phyloP scores from a whole-genome alignment of 2,888 invertebrate species.

The Deilephila porcellus region DNA sequence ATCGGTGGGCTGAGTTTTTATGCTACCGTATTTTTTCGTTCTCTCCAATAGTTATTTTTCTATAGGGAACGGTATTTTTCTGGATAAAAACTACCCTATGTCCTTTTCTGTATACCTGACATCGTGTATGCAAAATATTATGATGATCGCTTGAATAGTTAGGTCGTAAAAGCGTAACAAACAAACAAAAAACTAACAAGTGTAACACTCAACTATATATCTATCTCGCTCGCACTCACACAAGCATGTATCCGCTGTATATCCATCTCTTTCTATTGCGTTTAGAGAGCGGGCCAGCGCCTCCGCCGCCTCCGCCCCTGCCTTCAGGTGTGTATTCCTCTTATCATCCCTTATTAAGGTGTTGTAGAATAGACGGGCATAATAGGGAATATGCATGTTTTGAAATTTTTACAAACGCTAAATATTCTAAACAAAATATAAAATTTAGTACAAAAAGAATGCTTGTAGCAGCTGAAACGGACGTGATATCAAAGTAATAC shows the following conservation, averaged over 20 bases:
- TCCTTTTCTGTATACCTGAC: too few relatives aligned
- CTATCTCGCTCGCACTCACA: constrained; percentile 37
- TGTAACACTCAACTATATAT: neutral
- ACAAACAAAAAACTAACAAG: neutral
- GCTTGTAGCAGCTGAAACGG: too few relatives aligned
- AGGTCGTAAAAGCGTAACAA: neutral
- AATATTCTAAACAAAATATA: too few relatives aligned
- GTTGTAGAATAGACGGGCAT: neutral
- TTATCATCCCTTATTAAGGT: neutral
- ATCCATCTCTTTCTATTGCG: constrained; percentile 26
- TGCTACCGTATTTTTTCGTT: too few relatives aligned
- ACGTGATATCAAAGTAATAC: too few relatives aligned
- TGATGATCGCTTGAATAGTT: neutral
- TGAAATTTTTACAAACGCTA: too few relatives aligned
- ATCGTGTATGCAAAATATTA: neutral
- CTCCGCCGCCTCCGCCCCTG: constrained; percentile 39
- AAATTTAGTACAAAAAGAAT: too few relatives aligned
- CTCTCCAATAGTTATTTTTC: too few relatives aligned
- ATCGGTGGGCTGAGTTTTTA: too few relatives aligned
- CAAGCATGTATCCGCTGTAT: constrained; percentile 18
- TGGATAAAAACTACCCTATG: too few relatives aligned
- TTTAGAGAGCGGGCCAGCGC: constrained; percentile 34
- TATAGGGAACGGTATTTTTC: too few relatives aligned
- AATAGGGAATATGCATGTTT: too few relatives aligned
- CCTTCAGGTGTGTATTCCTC: constrained; percentile 36